Base-by-base conservation (phyloP, 1,140 invertebrate genomes). In the Drosophila dunni region DNA sequence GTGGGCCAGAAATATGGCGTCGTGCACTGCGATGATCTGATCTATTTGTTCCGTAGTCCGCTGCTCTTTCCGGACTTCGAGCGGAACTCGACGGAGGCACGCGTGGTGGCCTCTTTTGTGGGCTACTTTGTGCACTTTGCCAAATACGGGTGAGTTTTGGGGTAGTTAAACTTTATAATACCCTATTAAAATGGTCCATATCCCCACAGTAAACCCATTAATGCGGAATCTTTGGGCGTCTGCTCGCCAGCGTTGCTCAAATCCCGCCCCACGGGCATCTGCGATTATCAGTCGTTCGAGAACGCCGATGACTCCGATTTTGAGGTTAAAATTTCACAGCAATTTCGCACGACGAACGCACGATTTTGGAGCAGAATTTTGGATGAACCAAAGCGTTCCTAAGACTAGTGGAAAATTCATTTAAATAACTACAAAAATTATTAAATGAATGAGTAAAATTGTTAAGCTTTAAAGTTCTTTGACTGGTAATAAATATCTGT, bases 21-120 rank as follows among this genome's bases (percentile, higher is more conserved):
- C 0, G 90, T 91, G 0, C 92, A 92, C 46, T 92, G 91, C 51
- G 92, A 92, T 73, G 91, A 92, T 75, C 56, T 92, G 5, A 76
- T 92, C 29, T 92, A 92, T 53, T 46, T 92, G 0, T 89, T 92
- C 40, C 79, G 82, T 3, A 84, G 90, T 56, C 91, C 91, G 1
- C 9, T 78, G 42, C 7, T 92, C 0, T 92, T 92, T 56, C 68
- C 78, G 0, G 91, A 92, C 51, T 92, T 92, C 36, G 46, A 65
- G 5, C 58, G 60, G 4, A 76, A 80, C 57, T 90, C 85, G 4
- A 75, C 77, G 1, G 80, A 92, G 48, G 80, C 91, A 1, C 44
- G 61, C 29, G 65, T 90, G 0, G 61, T 88, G 1, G 29, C 75
- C 6, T 58, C 69, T 0, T 75, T 90, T 53, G 89, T 92, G 0